Percentiles rank a stretch among this genome's conserved stretches.
Evolutionary conservation across 2,113 vertebrate genomes (phyloP).

Genomic region (Syngnathus floridae): DNA sequence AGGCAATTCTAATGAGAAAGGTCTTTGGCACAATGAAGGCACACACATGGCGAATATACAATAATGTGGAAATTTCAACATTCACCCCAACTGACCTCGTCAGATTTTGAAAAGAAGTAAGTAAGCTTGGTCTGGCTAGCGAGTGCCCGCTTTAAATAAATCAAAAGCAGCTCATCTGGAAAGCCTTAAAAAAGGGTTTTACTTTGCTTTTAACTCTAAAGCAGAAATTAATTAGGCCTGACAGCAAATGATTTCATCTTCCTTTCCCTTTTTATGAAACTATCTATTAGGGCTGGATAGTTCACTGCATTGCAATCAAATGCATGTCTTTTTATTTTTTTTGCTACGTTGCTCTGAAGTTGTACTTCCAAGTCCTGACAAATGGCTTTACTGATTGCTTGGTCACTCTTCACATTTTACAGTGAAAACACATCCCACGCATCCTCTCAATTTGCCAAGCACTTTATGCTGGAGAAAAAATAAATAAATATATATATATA

Average conservation of each 20-base stretch:
- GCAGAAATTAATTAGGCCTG: slow-evolving; percentile 11
- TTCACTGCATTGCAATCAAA: slow-evolving; percentile 16
- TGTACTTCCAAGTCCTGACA: slow-evolving; percentile 21
- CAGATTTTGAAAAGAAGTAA: neutral
- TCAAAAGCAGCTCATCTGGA: neutral
- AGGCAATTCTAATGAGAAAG: slow-evolving; percentile 33
- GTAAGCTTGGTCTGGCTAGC: neutral
- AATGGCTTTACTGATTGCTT: slow-evolving; percentile 35
- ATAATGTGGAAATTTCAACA: neutral
- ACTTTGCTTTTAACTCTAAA: neutral
- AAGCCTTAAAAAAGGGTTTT: neutral
- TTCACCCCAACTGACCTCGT: neutral
- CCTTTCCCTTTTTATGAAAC: slow-evolving; percentile 32
- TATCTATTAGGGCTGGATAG: slow-evolving; percentile 29
- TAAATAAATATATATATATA: neutral
- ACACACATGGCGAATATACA: neutral
- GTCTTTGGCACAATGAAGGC: slow-evolving; percentile 6
- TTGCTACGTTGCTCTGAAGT: slow-evolving; percentile 21
- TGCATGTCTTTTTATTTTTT: slow-evolving; percentile 15
- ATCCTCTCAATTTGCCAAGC: slow-evolving; percentile 28
- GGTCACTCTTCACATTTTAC: slow-evolving; percentile 26
- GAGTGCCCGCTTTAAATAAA: neutral
- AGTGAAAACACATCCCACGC: slow-evolving; percentile 17
- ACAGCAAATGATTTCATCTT: slow-evolving; percentile 31
- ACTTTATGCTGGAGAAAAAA: neutral